Conservation (phyloP, 2,888 invertebrate genomes). For the Notocelia uddmanniana region DNA sequence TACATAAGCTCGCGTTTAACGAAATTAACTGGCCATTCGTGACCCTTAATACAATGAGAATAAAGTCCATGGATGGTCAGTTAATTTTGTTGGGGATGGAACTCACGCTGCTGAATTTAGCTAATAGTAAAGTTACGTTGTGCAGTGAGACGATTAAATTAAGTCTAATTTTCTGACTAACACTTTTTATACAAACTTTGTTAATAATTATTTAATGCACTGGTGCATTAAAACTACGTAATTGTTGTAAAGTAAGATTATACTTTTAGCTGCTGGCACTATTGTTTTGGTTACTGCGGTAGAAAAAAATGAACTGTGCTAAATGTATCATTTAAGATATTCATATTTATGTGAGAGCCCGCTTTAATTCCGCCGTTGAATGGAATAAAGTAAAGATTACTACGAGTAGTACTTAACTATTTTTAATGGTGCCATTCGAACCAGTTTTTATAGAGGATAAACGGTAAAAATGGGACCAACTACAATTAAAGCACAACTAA, state of each 20-base stretch:
- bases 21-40: too few relatives aligned
- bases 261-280: background rate
- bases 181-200: background rate
- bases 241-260: background rate
- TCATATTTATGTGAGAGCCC: background rate
- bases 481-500: too few relatives aligned
- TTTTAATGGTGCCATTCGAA: too few relatives aligned
- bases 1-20: background rate
- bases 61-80: too few relatives aligned
- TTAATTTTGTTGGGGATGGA: too few relatives aligned
- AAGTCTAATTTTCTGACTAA: background rate
- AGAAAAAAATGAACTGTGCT: too few relatives aligned
- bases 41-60: too few relatives aligned
- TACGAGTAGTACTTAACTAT: too few relatives aligned
- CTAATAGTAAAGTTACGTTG: background rate
- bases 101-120: background rate
- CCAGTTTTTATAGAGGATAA: too few relatives aligned
- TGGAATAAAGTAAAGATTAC: background rate
- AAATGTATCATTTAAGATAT: too few relatives aligned
- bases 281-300: too few relatives aligned
- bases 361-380: background rate
- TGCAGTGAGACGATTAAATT: background rate
- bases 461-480: too few relatives aligned
- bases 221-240: background rate
- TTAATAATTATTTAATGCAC: background rate